Conservation (phyloP, 2,888 invertebrate species). For the Drosophila anceps region DNA sequence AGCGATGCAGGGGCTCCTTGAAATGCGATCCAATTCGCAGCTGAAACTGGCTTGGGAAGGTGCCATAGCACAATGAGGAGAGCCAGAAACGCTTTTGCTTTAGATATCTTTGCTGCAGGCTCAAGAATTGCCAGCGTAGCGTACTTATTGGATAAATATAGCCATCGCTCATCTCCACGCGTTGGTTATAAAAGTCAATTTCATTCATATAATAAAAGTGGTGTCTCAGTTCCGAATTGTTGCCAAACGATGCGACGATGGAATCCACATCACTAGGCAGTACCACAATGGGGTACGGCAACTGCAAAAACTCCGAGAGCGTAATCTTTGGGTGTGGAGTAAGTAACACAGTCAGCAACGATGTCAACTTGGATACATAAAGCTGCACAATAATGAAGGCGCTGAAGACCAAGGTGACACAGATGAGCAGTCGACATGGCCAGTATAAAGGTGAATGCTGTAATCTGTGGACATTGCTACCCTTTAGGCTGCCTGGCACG, state of each 20-base stretch:
- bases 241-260: constrained; percentile 56
- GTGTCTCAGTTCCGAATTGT: constrained; percentile 32
- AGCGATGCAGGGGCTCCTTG: constrained; percentile 50
- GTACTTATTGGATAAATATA: constrained; percentile 68
- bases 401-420: constrained; percentile 27
- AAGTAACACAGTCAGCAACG: constrained; percentile 48
- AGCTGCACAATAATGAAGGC: constrained; percentile 40
- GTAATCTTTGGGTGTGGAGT: neutral
- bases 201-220: constrained; percentile 27
- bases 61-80: constrained; percentile 65
- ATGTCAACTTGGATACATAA: constrained; percentile 58
- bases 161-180: constrained; percentile 42
- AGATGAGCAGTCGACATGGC: neutral
- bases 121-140: constrained; percentile 62
- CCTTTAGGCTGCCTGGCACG: constrained; percentile 38
- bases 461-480: neutral
- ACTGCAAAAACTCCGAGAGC: constrained; percentile 39
- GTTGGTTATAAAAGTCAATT: constrained; percentile 33
- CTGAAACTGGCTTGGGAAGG: constrained; percentile 67
- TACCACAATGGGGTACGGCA: constrained; percentile 49
- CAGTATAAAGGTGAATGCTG: neutral
- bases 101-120: constrained; percentile 63
- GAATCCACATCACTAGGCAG: constrained; percentile 36
- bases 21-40: constrained; percentile 73
- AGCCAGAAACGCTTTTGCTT: constrained; percentile 63